Conservation (phyloP, 2,888 invertebrate species). For the Lithophane ornitopus region DNA sequence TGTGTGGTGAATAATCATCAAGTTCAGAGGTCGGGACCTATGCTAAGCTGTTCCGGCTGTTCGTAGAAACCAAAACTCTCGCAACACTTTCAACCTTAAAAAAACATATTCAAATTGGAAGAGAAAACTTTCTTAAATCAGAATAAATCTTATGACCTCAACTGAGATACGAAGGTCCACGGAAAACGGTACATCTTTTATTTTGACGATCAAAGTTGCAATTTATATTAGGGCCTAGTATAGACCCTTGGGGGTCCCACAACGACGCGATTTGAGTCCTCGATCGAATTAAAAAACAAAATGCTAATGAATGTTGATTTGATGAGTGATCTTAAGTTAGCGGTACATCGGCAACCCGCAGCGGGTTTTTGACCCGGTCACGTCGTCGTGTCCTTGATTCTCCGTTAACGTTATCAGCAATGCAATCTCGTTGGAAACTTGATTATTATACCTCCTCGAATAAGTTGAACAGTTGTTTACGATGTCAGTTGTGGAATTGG, state of each 20-base stretch:
- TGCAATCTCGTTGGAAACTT: slow-evolving; percentile 59
- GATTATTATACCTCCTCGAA: slow-evolving; percentile 39
- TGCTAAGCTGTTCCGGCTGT: neutral
- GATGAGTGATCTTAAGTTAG: slow-evolving; percentile 78
- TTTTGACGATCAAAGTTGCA: neutral
- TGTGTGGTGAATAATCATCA: slow-evolving; percentile 19
- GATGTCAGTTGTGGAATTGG: neutral
- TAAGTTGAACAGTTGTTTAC: slow-evolving; percentile 19
- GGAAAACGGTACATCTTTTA: slow-evolving; percentile 12
- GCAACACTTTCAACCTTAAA: slow-evolving; percentile 39
- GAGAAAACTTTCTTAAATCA: slow-evolving; percentile 53
- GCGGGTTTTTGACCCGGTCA: slow-evolving; percentile 76
- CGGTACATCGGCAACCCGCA: slow-evolving; percentile 75
- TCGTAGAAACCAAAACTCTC: slow-evolving; percentile 31
- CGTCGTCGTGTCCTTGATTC: slow-evolving; percentile 76
- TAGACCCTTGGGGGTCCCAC: slow-evolving; percentile 12
- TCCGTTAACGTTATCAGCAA: slow-evolving; percentile 57
- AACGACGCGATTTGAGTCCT: neutral
- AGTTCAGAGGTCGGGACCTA: slow-evolving; percentile 39
- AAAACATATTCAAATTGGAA: slow-evolving; percentile 48
- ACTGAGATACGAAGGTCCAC: slow-evolving; percentile 9
- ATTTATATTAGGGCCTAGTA: neutral
- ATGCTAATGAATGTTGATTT: slow-evolving; percentile 72
- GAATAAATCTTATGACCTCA: slow-evolving; percentile 30
- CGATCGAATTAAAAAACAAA: slow-evolving; percentile 36